A percentile compares a stretch with the other conserved stretches of the same genome.
Conservation (phyloP, 1,140 invertebrate species). For the Penaeus indicus region DNA sequence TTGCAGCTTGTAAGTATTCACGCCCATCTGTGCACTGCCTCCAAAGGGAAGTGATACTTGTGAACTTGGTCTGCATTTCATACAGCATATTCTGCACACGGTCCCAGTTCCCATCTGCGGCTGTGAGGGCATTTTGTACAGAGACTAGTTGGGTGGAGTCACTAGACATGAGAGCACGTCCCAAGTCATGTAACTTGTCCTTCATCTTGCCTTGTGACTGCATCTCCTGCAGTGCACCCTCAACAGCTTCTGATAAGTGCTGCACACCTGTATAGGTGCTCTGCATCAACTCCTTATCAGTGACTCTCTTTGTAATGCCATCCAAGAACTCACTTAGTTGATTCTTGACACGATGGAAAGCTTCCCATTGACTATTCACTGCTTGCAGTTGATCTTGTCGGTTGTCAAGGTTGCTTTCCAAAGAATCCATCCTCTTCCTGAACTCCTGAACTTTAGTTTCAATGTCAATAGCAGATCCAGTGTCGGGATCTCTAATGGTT, state of each 20-base stretch:
- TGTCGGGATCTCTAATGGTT: conserved; percentile 62
- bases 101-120: conserved; percentile 65
- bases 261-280: conserved; percentile 59
- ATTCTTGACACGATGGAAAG: conserved; percentile 63
- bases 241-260: conserved; percentile 55
- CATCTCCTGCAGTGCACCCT: conserved; percentile 61
- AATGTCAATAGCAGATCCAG: conserved; percentile 57
- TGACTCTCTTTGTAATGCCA: conserved; percentile 42
- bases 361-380: conserved; percentile 62
- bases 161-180: conserved; percentile 61
- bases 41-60: conserved; percentile 65
- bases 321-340: conserved; percentile 63
- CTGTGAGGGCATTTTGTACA: conserved; percentile 65
- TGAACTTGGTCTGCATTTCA: conserved; percentile 66
- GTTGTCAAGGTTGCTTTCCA: conserved; percentile 53
- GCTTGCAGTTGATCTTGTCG: conserved; percentile 55
- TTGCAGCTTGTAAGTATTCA: conserved; percentile 76
- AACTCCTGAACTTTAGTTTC: conserved; percentile 51
- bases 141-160: conserved; percentile 63
- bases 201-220: conserved; percentile 53
- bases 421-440: conserved; percentile 52
- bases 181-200: conserved; percentile 62
- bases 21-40: conserved; percentile 63
- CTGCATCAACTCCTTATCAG: conserved; percentile 47
- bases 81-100: conserved; percentile 64